Base-by-base conservation (phyloP, 2,113 vertebrate species). In the Gorilla gorilla region DNA sequence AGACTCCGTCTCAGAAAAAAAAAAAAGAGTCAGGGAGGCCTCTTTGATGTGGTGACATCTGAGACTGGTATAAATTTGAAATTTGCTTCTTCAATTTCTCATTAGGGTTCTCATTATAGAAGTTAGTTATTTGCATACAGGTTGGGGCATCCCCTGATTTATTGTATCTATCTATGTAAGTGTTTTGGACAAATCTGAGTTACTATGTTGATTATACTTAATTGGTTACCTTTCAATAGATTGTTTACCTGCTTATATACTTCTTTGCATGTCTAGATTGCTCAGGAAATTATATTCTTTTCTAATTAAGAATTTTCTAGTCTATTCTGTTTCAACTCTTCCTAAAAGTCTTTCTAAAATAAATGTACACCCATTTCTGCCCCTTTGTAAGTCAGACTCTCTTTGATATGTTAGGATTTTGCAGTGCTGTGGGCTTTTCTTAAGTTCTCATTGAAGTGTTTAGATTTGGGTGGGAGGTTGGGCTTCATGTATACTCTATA, bases 231-330 rank as follows among this genome's bases (percentile, higher is more conserved):
- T 89, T 94, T 88, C 40, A 70, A 0, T 43, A 30, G 40, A 25
- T 66, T 73, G 22, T 85, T 91, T 61, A 4, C 40, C 40, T 85
- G n/a, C 32, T 23, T 82, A n/a, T 45, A 16, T 89, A 43, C 23
- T 40, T 94, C 45, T 50, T 59, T 68, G 20, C 4, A 7, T 50
- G 5, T 35, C 32, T 38, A 64, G 50, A 61, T 75, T 72, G 22
- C 55, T 85, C 55, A 94, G 50, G 72, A 95, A 85, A n/a, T 61
- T 14, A 73, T 86, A 73, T 93, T 89, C 57, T 93, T 81, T 81
- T 94, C 64, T 66, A 80, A 88, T 81, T 35, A n/a, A 52, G 18
- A 38, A 52, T 84, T 75, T 89, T 88, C 43, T 27, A 61, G 57
- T 32, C 23, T 80, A 1, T 83, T 86, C 18, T 91, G 23, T 82